A percentile compares a stretch with the other conserved stretches of the same genome.
Evolutionary conservation across 2,888 invertebrate species (phyloP).

Genomic region (Masnerella sp.): DNA sequence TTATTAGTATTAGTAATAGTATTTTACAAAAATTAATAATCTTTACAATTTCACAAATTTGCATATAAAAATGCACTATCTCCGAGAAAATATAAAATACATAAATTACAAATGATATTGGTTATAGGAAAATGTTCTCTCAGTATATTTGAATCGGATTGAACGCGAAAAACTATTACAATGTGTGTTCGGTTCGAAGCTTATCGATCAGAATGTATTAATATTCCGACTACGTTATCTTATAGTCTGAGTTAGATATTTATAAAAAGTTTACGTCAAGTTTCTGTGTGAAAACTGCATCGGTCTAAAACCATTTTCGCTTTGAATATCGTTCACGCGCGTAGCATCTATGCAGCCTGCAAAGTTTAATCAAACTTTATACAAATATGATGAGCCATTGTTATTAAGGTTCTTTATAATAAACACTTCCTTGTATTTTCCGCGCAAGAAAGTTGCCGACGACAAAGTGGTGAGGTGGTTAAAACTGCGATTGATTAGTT

Average conservation of each 20-base stretch:
- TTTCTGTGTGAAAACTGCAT: slow-evolving; percentile 9
- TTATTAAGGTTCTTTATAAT: too few relatives aligned
- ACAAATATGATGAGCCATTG: background rate
- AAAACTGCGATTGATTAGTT: too few relatives aligned
- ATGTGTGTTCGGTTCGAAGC: background rate
- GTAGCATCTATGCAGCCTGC: background rate
- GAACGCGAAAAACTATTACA: background rate
- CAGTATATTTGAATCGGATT: too few relatives aligned
- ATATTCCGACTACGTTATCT: slow-evolving; percentile 3
- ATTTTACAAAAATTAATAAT: too few relatives aligned
- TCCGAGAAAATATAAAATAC: too few relatives aligned
- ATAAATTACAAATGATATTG: too few relatives aligned
- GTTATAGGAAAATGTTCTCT: background rate
- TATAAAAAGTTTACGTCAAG: slow-evolving; percentile 4
- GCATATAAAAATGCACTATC: too few relatives aligned
- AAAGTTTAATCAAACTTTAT: background rate
- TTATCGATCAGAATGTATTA: slow-evolving; percentile 17
- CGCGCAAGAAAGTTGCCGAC: too few relatives aligned
- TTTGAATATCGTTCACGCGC: slow-evolving; percentile 6
- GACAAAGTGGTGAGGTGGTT: too few relatives aligned
- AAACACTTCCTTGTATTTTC: too few relatives aligned
- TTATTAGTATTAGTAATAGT: too few relatives aligned
- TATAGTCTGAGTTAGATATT: slow-evolving; percentile 8
- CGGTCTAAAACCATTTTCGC: slow-evolving; percentile 6
- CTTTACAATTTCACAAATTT: too few relatives aligned